A percentile compares a stretch with the other conserved stretches of the same genome.
phyloP scores from a whole-genome alignment of 2,888 invertebrate species.

The Drosophila kanekoi region DNA sequence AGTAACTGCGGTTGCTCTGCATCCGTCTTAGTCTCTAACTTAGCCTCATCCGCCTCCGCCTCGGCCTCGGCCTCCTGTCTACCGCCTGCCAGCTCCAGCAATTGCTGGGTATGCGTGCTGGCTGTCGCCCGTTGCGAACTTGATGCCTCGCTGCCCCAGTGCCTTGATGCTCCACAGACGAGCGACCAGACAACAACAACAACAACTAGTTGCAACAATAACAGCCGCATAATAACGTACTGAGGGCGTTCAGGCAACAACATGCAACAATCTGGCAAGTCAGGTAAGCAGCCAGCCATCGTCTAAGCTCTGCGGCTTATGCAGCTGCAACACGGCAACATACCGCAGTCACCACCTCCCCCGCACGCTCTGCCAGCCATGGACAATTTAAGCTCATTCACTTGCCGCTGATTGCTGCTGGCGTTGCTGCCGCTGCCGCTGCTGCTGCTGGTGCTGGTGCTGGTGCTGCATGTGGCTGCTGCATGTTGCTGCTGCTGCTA shows the following conservation, averaged over 20 bases:
- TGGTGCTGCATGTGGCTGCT: conserved; percentile 36
- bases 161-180: conserved; percentile 83
- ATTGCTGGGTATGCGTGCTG: conserved; percentile 42
- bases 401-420: conserved; percentile 77
- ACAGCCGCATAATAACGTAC: conserved; percentile 73
- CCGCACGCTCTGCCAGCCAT: conserved; percentile 35
- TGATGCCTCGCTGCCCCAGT: conserved; percentile 84
- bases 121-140: conserved; percentile 75
- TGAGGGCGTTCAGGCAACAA: conserved; percentile 75
- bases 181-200: conserved; percentile 62
- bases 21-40: conserved; percentile 32
- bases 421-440: conserved; percentile 59
- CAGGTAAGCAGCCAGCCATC: conserved; percentile 43
- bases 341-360: not conserved
- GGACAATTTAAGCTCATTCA: conserved; percentile 78
- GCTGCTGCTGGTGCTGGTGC: conserved; percentile 30
- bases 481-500: conserved; percentile 32
- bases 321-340: conserved; percentile 35
- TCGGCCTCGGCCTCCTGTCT: not conserved
- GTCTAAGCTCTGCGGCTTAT: conserved; percentile 51
- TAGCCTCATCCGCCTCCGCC: conserved; percentile 2
- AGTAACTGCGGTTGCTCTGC: conserved; percentile 76
- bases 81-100: conserved; percentile 6
- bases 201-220: conserved; percentile 42
- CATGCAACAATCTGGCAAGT: conserved; percentile 60